A percentile compares a stretch with the other conserved stretches of the same genome.
phyloP scores from a whole-genome alignment of 2,888 invertebrate genomes.

The Cephus pygmeus region DNA sequence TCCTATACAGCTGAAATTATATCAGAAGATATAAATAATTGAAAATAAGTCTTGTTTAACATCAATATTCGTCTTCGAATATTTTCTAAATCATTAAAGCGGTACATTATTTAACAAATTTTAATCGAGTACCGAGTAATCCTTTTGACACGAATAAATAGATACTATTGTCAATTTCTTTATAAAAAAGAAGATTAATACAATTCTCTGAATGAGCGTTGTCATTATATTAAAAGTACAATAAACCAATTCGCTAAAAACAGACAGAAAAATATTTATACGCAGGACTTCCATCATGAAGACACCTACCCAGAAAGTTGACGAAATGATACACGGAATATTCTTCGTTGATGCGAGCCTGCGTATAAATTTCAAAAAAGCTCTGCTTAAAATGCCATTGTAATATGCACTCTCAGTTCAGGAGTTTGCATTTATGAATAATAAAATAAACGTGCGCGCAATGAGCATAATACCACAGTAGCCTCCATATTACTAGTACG shows the following conservation, averaged over 20 bases:
- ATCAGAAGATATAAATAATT: too few relatives aligned
- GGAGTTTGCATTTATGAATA: neutral
- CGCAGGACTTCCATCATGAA: slow-evolving; percentile 11
- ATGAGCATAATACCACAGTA: neutral
- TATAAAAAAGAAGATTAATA: too few relatives aligned
- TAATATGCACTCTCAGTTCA: neutral
- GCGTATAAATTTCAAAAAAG: too few relatives aligned
- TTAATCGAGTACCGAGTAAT: too few relatives aligned
- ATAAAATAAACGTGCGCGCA: neutral
- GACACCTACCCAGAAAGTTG: slow-evolving; percentile 15
- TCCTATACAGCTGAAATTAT: neutral
- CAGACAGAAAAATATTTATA: slow-evolving; percentile 15
- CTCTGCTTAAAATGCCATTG: neutral
- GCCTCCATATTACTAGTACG: neutral
- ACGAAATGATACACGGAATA: too few relatives aligned
- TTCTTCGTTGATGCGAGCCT: neutral
- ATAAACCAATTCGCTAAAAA: slow-evolving; percentile 7
- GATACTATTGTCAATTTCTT: too few relatives aligned
- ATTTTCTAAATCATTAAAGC: too few relatives aligned
- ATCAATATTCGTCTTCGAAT: too few relatives aligned
- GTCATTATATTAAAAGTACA: slow-evolving; percentile 4
- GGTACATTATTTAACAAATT: too few relatives aligned
- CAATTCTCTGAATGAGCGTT: too few relatives aligned
- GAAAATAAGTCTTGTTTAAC: too few relatives aligned
- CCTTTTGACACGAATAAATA: too few relatives aligned